These are phyloP conservation scores for Uria lomvia DNA, from an alignment of 2,113 vertebrate genomes.

Conservation along the genomic window DNA sequence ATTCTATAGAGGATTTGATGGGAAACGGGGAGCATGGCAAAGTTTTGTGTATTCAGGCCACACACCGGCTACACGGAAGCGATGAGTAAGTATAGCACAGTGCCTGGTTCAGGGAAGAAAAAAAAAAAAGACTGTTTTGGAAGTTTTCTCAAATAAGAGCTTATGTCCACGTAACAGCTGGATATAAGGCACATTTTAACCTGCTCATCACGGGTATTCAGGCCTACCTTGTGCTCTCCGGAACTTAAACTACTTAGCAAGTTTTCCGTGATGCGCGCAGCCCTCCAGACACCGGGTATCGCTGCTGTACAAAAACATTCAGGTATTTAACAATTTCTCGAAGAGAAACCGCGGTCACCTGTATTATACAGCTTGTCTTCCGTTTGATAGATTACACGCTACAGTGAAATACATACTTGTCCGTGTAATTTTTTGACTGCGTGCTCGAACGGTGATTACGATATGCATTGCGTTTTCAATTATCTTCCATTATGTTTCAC, in stretches of 20 bases:
- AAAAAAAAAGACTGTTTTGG: not conserved
- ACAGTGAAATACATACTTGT: constrained; percentile 15
- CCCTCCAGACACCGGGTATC: not conserved
- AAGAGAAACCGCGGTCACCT: not conserved
- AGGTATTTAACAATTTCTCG: not conserved
- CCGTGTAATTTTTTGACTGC: not conserved
- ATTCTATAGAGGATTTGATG: not conserved
- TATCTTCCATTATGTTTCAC: constrained; percentile 31
- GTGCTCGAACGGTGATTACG: constrained; percentile 20
- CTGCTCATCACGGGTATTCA: not conserved
- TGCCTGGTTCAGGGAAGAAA: not conserved
- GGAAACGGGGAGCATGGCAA: not conserved
- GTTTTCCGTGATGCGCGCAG: not conserved
- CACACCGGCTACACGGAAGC: not conserved
- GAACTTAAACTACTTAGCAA: not conserved
- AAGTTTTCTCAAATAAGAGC: not conserved
- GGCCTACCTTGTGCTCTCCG: not conserved
- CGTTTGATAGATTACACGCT: not conserved
- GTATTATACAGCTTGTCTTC: not conserved
- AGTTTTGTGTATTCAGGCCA: not conserved
- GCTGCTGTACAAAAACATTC: not conserved
- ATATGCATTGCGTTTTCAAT: constrained; percentile 45
- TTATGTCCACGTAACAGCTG: not conserved
- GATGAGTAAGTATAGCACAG: not conserved
- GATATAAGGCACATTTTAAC: not conserved